Evolutionary conservation across 2,113 vertebrate species (phyloP).

Genomic region (Romanogobio albipinnatus): DNA sequence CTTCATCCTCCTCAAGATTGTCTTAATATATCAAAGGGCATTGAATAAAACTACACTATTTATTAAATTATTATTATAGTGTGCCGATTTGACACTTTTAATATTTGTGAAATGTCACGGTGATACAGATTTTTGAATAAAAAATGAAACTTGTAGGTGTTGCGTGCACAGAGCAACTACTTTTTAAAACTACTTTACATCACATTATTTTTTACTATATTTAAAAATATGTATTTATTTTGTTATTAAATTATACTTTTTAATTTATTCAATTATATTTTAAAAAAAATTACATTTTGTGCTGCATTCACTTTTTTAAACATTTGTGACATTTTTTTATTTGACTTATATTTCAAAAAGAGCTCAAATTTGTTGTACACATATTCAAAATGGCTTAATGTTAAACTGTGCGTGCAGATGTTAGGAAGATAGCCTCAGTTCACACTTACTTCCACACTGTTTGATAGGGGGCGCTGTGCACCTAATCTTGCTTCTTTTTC

Average conservation of each 20-base stretch:
- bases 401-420: background rate
- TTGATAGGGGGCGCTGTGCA: constrained; percentile 51
- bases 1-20: background rate
- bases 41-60: background rate
- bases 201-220: background rate
- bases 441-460: background rate
- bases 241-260: background rate
- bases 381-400: background rate
- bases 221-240: background rate
- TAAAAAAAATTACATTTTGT: background rate
- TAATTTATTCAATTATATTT: background rate
- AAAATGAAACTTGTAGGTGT: background rate
- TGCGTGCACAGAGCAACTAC: background rate
- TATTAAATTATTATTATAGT: background rate
- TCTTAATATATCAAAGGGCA: background rate
- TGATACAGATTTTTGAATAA: too few species aligned
- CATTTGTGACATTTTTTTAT: background rate
- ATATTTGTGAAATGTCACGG: background rate
- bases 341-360: background rate
- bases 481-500: constrained; percentile 4
- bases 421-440: background rate
- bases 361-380: background rate
- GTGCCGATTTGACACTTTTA: background rate
- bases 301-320: background rate
- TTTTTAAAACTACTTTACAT: background rate